Conservation (phyloP, 1,140 invertebrate species). For the Propsilocerus akamusi region DNA sequence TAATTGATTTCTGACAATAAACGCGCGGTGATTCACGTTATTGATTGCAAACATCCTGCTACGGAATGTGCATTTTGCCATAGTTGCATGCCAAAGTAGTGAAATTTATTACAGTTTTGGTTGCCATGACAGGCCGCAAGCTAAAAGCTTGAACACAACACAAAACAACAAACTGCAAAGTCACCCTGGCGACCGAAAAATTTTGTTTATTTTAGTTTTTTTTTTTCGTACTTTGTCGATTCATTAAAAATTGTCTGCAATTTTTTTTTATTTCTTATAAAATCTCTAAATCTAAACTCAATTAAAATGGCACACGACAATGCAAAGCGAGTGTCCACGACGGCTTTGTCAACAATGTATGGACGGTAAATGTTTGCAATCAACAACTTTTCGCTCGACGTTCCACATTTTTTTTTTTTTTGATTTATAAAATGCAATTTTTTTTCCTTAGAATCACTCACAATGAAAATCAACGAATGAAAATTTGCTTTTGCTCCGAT, state of each 20-base stretch:
- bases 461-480: conserved; percentile 26
- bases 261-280: too few relatives aligned
- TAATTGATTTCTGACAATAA: too few relatives aligned
- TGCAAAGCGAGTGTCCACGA: not conserved
- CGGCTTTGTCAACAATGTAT: conserved; percentile 7
- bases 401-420: conserved; percentile 3
- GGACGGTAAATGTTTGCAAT: conserved; percentile 6
- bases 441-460: not conserved
- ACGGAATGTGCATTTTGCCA: too few relatives aligned
- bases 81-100: too few relatives aligned
- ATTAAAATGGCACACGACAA: conserved; percentile 5
- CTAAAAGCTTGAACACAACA: too few relatives aligned
- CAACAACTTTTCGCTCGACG: too few relatives aligned
- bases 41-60: too few relatives aligned
- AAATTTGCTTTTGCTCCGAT: conserved; percentile 74
- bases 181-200: not conserved
- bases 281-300: not conserved
- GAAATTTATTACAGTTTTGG: too few relatives aligned
- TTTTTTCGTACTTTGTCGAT: not conserved
- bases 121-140: too few relatives aligned
- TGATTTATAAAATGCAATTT: not conserved
- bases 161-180: too few relatives aligned
- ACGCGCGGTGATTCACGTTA: too few relatives aligned
- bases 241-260: too few relatives aligned
- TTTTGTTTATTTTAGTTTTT: not conserved